Conservation (phyloP, 2,888 invertebrate genomes). For the Tiliacea aurago region DNA sequence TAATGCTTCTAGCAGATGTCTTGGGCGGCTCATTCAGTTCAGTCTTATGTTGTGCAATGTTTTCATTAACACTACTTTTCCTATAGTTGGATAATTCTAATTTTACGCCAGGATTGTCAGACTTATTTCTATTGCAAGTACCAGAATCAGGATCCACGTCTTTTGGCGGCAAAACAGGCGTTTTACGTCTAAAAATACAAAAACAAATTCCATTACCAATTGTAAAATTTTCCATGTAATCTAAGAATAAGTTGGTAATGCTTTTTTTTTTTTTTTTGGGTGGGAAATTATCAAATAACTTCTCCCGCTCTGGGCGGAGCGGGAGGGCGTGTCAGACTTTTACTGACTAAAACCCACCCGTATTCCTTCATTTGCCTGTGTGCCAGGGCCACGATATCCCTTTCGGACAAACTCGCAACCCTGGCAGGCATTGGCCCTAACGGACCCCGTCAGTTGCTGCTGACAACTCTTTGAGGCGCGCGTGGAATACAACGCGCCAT, state of each 20-base stretch:
- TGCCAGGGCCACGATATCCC: no score
- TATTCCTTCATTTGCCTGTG: no score
- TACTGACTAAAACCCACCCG: no score
- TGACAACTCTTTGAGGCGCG: no score
- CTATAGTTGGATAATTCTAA: slow-evolving; percentile 28
- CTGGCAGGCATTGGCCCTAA: no score
- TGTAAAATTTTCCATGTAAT: background rate
- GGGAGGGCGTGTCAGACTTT: no score
- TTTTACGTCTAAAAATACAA: slow-evolving; percentile 41
- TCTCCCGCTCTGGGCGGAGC: no score
- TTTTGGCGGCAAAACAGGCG: slow-evolving; percentile 8
- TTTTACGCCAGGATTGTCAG: slow-evolving; percentile 12
- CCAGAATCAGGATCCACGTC: background rate
- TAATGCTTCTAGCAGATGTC: slow-evolving; percentile 64
- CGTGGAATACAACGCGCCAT: no score
- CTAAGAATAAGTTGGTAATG: background rate
- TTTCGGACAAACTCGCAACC: no score
- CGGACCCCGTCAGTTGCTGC: no score
- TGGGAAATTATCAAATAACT: no score
- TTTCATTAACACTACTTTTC: slow-evolving; percentile 42
- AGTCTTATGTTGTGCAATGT: slow-evolving; percentile 34
- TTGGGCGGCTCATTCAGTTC: slow-evolving; percentile 36
- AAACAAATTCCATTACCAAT: background rate
- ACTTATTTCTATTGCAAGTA: slow-evolving; percentile 24
- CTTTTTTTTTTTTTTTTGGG: no score